Percentiles rank a stretch among this genome's conserved stretches.
phyloP scores from a whole-genome alignment of 2,797 vertebrate genomes.

The Mallotus villosus region DNA sequence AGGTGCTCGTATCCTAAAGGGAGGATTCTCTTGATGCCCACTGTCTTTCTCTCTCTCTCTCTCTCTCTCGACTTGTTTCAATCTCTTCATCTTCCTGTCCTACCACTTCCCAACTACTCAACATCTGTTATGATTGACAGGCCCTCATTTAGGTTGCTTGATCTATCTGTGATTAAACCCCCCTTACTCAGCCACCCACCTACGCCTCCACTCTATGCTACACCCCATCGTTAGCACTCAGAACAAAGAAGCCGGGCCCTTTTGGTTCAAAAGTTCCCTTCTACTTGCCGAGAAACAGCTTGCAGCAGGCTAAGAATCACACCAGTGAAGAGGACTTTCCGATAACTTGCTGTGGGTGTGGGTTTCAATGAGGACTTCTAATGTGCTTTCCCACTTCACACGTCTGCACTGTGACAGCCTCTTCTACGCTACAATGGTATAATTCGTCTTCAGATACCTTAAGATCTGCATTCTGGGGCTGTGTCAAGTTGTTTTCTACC shows the following conservation, averaged over 20 bases:
- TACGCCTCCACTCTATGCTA: slow-evolving; percentile 12
- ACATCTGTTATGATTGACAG: slow-evolving; percentile 71
- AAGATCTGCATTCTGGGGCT: slow-evolving; percentile 28
- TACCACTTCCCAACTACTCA: slow-evolving; percentile 24
- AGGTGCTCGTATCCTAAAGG: slow-evolving; percentile 60
- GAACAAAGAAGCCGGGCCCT: slow-evolving; percentile 29
- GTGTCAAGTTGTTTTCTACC: slow-evolving; percentile 23
- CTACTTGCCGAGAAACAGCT: slow-evolving; percentile 28
- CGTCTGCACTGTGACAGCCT: background rate
- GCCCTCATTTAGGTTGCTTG: slow-evolving; percentile 52
- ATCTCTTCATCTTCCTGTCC: slow-evolving; percentile 1
- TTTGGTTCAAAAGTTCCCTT: slow-evolving; percentile 19
- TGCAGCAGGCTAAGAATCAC: slow-evolving; percentile 16
- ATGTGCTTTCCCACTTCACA: slow-evolving; percentile 5
- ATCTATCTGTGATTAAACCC: slow-evolving; percentile 51
- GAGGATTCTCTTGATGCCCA: slow-evolving; percentile 36
- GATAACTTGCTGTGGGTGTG: slow-evolving; percentile 22
- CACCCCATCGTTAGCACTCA: slow-evolving; percentile 21
- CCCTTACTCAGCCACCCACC: background rate
- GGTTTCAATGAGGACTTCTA: slow-evolving; percentile 31
- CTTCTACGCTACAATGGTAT: background rate
- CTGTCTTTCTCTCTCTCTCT: slow-evolving; percentile 6
- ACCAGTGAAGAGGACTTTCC: slow-evolving; percentile 37
- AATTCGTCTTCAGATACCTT: slow-evolving; percentile 2
- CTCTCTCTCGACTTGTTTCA: slow-evolving; percentile 13